A percentile compares a stretch with the other conserved stretches of the same genome.
These are phyloP conservation scores for Caenorhabditis japonica DNA, from an alignment of 2,888 invertebrate species.

Conservation along the genomic window DNA sequence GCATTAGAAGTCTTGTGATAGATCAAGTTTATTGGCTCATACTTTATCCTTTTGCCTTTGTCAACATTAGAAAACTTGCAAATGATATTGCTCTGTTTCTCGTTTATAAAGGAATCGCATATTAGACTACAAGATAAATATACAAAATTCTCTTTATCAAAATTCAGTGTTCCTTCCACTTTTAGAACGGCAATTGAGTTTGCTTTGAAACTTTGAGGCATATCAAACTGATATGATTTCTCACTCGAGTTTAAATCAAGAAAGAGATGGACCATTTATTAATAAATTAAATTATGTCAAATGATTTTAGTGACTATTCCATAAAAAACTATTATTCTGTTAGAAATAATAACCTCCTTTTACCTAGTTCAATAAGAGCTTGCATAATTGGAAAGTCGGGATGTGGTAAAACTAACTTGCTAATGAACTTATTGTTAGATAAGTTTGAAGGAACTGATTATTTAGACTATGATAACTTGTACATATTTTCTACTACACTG, in stretches of 20 bases:
- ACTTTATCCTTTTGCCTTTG: no score
- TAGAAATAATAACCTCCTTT: constrained; percentile 57
- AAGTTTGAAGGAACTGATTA: constrained; percentile 48
- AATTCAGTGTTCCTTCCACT: constrained; percentile 20
- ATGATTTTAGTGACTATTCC: constrained; percentile 32
- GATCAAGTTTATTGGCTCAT: no score
- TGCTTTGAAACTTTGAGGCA: constrained; percentile 13
- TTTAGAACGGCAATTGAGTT: constrained; percentile 23
- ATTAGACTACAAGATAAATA: constrained; percentile 23
- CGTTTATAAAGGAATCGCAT: constrained; percentile 14
- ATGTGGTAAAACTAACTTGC: constrained; percentile 65
- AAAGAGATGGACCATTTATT: constrained; percentile 8
- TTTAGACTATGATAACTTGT: constrained; percentile 62
- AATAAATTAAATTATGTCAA: constrained; percentile 11
- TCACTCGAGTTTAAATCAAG: no score
- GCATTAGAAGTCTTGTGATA: constrained; percentile 8
- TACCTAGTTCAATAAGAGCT: constrained; percentile 59
- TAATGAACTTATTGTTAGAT: constrained; percentile 62
- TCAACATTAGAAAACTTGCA: constrained; percentile 7
- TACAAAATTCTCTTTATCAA: neutral
- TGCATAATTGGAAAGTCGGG: constrained; percentile 66
- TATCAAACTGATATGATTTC: constrained; percentile 41
- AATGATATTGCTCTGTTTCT: constrained; percentile 13
- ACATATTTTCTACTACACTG: constrained; percentile 61
- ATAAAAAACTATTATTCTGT: constrained; percentile 56